Evolutionary conservation across 2,888 invertebrate genomes (phyloP).

Genomic region (Apamea sordens): DNA sequence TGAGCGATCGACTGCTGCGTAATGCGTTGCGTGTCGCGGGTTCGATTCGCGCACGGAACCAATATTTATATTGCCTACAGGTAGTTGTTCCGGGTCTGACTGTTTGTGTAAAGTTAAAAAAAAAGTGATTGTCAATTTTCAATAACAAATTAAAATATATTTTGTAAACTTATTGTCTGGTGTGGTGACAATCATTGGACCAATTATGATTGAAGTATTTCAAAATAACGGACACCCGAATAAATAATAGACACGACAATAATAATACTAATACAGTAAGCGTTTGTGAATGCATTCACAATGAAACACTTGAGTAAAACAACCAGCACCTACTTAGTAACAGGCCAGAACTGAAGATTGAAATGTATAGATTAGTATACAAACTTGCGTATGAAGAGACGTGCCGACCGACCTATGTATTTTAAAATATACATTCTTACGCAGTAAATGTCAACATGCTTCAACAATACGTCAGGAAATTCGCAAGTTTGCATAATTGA

Average conservation of each 20-base stretch:
- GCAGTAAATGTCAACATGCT: neutral
- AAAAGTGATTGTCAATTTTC: neutral
- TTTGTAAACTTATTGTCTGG: conserved; percentile 34
- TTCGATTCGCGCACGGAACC: too few species aligned
- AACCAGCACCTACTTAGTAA: conserved; percentile 30
- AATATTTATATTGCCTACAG: too few species aligned
- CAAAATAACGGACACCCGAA: conserved; percentile 33
- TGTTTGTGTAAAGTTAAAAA: too few species aligned
- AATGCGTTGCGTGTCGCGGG: too few species aligned
- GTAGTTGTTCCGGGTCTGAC: too few species aligned
- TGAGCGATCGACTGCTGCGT: too few species aligned
- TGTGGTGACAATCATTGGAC: neutral
- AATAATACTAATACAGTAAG: conserved; percentile 55
- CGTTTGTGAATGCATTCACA: conserved; percentile 8
- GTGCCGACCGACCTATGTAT: neutral
- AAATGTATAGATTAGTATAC: conserved; percentile 43
- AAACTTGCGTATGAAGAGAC: conserved; percentile 32
- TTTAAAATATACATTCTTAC: neutral
- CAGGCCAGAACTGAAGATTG: conserved; percentile 54
- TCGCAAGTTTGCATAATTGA: conserved; percentile 23
- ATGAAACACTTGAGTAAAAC: conserved; percentile 31
- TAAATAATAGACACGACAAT: conserved; percentile 12
- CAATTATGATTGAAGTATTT: neutral
- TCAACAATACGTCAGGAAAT: neutral
- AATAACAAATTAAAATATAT: neutral